Evolutionary conservation across 2,113 vertebrate genomes (phyloP).

Genomic region (Murina feae): DNA sequence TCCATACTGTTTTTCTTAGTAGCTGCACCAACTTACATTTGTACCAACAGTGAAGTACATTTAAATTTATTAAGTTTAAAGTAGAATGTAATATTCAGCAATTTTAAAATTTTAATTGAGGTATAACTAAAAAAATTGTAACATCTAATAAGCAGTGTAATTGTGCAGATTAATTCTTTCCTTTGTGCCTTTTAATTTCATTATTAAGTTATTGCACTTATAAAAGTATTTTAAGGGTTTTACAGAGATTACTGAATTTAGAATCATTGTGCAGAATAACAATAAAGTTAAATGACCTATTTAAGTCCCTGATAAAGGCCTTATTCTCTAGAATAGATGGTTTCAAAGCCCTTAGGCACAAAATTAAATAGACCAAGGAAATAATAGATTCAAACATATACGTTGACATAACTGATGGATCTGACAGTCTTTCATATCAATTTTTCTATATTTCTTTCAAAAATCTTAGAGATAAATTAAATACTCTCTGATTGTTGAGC

Average conservation of each 20-base stretch:
- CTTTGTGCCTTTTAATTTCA: slow-evolving; percentile 33
- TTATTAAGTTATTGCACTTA: slow-evolving; percentile 48
- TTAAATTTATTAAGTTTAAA: not conserved
- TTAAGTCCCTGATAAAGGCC: slow-evolving; percentile 21
- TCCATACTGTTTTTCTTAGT: not conserved
- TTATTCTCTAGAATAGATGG: slow-evolving; percentile 50
- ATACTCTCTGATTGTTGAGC: not conserved
- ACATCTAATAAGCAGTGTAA: not conserved
- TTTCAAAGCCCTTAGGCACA: slow-evolving; percentile 37
- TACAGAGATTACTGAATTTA: slow-evolving; percentile 55
- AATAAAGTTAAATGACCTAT: slow-evolving; percentile 62
- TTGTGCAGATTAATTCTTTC: not conserved
- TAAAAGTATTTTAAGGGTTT: slow-evolving; percentile 57
- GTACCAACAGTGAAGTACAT: not conserved
- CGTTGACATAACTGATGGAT: not conserved
- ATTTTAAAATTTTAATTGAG: not conserved
- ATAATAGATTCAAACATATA: slow-evolving; percentile 9
- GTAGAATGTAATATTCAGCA: not conserved
- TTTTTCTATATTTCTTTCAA: slow-evolving; percentile 42
- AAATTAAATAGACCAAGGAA: slow-evolving; percentile 51
- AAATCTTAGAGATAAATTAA: slow-evolving; percentile 21
- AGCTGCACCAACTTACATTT: not conserved
- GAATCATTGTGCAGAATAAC: slow-evolving; percentile 62
- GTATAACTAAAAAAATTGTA: not conserved
- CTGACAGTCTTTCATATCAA: not conserved